phyloP scores from a whole-genome alignment of 2,888 invertebrate genomes.

The Thereva unica region DNA sequence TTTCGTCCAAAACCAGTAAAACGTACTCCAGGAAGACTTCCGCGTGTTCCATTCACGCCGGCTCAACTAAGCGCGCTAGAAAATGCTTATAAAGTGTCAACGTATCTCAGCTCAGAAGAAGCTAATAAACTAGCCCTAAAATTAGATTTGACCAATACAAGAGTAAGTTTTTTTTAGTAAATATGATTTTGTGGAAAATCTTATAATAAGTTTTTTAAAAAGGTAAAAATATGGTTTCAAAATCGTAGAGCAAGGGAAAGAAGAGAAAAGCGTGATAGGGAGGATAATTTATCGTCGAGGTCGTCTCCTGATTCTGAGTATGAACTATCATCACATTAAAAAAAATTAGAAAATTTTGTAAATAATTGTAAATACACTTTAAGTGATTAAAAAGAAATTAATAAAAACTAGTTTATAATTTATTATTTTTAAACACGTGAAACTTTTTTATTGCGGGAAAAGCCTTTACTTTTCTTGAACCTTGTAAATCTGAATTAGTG shows the following conservation, averaged over 20 bases:
- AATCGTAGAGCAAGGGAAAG: constrained; percentile 77
- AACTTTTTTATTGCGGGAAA: no score
- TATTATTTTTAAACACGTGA: no score
- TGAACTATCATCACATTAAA: no score
- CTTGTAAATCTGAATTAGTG: no score
- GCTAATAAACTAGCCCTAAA: constrained; percentile 64
- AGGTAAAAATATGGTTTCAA: constrained; percentile 55
- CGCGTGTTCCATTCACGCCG: constrained; percentile 72
- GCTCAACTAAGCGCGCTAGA: constrained; percentile 68
- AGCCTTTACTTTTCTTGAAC: no score
- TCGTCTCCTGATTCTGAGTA: no score
- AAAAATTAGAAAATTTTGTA: no score
- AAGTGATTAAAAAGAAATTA: no score
- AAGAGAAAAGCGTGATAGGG: constrained; percentile 63
- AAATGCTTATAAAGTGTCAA: constrained; percentile 65
- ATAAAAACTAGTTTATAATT: no score
- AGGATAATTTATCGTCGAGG: not conserved
- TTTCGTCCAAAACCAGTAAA: constrained; percentile 57
- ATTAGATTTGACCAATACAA: constrained; percentile 67
- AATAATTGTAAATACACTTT: no score
- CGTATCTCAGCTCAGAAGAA: constrained; percentile 70
- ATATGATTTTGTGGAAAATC: constrained; percentile 5
- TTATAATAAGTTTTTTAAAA: constrained; percentile 41
- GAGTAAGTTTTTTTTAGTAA: constrained; percentile 59
- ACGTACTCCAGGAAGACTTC: constrained; percentile 65